Evolutionary conservation across 2,888 invertebrate genomes (phyloP), one percentile per base, ranked within the genome.

Genomic region (Troides oblongomaculatus): DNA sequence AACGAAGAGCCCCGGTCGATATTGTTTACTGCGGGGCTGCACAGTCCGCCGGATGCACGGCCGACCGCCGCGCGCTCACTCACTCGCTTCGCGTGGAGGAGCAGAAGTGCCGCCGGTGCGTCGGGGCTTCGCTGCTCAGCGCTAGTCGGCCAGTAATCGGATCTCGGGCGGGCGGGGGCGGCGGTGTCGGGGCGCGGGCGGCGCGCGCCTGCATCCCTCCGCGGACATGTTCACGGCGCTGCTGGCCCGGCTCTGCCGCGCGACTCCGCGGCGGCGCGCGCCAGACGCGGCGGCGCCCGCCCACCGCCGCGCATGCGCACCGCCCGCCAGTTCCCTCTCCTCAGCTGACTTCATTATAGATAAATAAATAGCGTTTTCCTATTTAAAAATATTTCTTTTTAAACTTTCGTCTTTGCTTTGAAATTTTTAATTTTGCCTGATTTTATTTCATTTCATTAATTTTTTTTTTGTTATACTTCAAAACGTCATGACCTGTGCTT

Each of bases 1-100:
- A 71, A 64, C 65, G 73, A 71, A 72, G 66, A 36, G 39, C 56
- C 68, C 53, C 71, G 75, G 73, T 74, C 74, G 75, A 75, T 75
- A 73, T 56, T 73, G 74, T 73, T 74, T 70, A 71, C 73, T 39
- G 71, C 70, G 65, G 60, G 72, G 68, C 70, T n/a, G 18, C 62
- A 39, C 61, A 17, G 10, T 30, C 30, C 30, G 30, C 30, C 30
- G 14, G 58, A 10, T 14, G 58, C 58, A 58, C 58, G 58, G 58
- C 23, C 14, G 23, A 8, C 56, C 66, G 71, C 67, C 65, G 67
- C 67, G 69, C 64, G 66, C 62, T 66, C 67, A 68, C 57, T 68
- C 64, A 65, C 67, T 71, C 62, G 64, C 53, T 50, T 39, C 56
- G 56, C 61, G 64, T n/a, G 30, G 59, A 50, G 58, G 50, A 65